Percentiles rank a stretch among this genome's conserved stretches.
These are phyloP conservation scores for Hyphantria cunea DNA, from an alignment of 1,140 invertebrate species.

Conservation along the genomic window DNA sequence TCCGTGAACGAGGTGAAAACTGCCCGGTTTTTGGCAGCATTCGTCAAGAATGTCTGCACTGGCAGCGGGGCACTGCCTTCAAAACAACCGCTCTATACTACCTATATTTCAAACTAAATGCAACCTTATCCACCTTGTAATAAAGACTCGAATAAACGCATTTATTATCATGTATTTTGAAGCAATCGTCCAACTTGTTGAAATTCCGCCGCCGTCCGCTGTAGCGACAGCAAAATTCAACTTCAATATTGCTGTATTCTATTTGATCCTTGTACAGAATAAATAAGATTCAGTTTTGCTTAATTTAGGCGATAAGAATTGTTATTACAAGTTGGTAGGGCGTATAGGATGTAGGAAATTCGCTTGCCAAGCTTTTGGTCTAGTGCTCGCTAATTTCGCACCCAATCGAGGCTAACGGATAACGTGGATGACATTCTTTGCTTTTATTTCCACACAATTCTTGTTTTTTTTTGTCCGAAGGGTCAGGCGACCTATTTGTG, in stretches of 20 bases:
- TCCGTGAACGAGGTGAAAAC: conserved; percentile 70
- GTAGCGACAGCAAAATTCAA: conserved; percentile 54
- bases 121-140: conserved; percentile 26
- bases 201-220: conserved; percentile 69
- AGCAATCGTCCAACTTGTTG: conserved; percentile 71
- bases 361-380: conserved; percentile 48
- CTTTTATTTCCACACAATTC: conserved; percentile 28
- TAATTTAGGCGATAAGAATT: conserved; percentile 7
- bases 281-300: conserved; percentile 54
- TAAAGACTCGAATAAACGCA: conserved; percentile 25
- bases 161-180: conserved; percentile 29
- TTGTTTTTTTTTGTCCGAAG: conserved; percentile 7
- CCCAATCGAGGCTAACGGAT: conserved; percentile 44
- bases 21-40: conserved; percentile 73
- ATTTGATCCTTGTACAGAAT: conserved; percentile 37
- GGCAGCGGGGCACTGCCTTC: conserved; percentile 48
- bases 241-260: conserved; percentile 34
- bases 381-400: conserved; percentile 49
- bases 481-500: conserved; percentile 25
- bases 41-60: conserved; percentile 72
- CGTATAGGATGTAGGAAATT: conserved; percentile 43
- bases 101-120: conserved; percentile 12
- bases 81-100: conserved; percentile 15
- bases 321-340: conserved; percentile 25
- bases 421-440: conserved; percentile 45